Percentiles rank a stretch among this genome's conserved stretches.
Evolutionary conservation across 2,888 invertebrate species (phyloP).

Genomic region (Chrysopilus asiliformis): DNA sequence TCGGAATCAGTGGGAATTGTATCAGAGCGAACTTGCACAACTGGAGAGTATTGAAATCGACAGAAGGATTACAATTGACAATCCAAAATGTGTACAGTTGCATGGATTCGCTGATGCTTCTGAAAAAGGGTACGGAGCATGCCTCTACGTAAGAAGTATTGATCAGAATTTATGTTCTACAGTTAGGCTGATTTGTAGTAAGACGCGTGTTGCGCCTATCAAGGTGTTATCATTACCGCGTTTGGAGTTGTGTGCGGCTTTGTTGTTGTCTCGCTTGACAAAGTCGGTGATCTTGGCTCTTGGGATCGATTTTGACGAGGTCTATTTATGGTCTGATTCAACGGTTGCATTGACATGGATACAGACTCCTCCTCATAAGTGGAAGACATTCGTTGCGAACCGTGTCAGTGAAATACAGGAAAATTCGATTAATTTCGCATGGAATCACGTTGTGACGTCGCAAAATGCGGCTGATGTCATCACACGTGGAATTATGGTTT

Average conservation of each 20-base stretch:
- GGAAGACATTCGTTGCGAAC: too few relatives aligned
- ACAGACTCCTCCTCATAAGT: background rate
- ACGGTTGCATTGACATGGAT: background rate
- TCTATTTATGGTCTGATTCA: background rate
- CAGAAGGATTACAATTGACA: background rate
- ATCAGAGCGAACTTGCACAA: background rate
- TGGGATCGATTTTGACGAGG: background rate
- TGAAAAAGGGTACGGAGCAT: too few relatives aligned
- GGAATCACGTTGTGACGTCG: too few relatives aligned
- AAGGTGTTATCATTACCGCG: slow-evolving; percentile 16
- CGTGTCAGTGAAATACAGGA: too few relatives aligned
- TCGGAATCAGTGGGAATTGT: background rate
- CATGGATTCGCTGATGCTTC: too few relatives aligned
- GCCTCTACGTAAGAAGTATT: background rate
- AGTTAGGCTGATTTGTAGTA: background rate
- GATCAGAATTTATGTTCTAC: background rate
- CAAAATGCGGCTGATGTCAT: too few relatives aligned
- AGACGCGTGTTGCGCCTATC: slow-evolving; percentile 7
- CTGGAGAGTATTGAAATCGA: background rate
- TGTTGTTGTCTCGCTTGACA: background rate
- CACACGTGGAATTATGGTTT: too few relatives aligned
- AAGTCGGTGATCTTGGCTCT: background rate
- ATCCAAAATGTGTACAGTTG: slow-evolving; percentile 15
- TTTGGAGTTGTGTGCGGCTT: slow-evolving; percentile 14
- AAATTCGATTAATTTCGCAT: too few relatives aligned